Evolutionary conservation across 2,797 vertebrate genomes (phyloP).

Genomic region (Pseudomugil tenellus): DNA sequence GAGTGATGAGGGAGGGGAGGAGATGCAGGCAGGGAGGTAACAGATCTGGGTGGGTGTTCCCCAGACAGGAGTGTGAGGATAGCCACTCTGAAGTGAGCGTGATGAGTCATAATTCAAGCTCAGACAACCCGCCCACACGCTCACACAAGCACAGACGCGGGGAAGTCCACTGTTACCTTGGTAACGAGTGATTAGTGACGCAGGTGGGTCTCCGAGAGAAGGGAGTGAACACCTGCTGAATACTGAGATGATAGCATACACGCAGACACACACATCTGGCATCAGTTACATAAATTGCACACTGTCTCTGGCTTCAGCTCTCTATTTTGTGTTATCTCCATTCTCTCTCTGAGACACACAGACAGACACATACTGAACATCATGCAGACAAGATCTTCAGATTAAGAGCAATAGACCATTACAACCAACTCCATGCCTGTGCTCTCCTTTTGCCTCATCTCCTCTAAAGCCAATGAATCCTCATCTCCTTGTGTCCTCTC

Average conservation of each 20-base stretch:
- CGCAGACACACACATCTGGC: conserved; percentile 37
- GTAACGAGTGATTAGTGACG: conserved; percentile 73
- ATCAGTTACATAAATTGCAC: conserved; percentile 33
- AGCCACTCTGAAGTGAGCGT: conserved; percentile 60
- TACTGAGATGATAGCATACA: conserved; percentile 39
- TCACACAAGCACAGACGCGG: conserved; percentile 25
- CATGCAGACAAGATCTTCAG: not conserved
- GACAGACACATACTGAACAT: conserved; percentile 1
- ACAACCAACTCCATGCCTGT: not conserved
- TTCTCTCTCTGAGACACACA: not conserved
- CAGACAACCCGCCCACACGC: conserved; percentile 50
- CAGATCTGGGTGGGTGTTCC: conserved; percentile 74
- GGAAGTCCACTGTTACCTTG: conserved; percentile 75
- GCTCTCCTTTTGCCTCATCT: not conserved
- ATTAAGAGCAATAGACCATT: not conserved
- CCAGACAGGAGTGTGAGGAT: conserved; percentile 72
- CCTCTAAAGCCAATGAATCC: not conserved
- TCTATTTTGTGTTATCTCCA: not conserved
- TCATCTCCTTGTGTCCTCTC: conserved; percentile 4
- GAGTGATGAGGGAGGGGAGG: conserved; percentile 1
- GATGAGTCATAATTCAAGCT: conserved; percentile 75
- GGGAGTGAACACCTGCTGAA: conserved; percentile 68
- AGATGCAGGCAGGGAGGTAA: conserved; percentile 30
- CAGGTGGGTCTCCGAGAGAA: conserved; percentile 63
- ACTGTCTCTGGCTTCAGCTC: conserved; percentile 17